These are phyloP conservation scores for Escarpia spicata DNA, from an alignment of 2,888 invertebrate species.

Conservation along the genomic window DNA sequence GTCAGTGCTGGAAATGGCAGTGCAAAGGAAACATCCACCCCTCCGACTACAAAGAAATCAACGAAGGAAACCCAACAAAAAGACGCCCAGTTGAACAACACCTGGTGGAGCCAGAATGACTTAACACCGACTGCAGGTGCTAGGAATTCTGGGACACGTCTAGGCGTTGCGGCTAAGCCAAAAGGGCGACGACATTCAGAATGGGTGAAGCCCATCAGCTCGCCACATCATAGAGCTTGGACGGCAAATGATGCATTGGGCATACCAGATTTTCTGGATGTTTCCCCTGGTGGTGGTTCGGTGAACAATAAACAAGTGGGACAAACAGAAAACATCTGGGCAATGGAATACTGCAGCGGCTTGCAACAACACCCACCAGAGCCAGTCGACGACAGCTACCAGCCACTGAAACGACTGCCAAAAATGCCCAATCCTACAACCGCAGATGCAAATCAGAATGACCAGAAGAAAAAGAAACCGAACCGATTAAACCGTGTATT, in stretches of 20 bases:
- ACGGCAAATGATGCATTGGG: not conserved
- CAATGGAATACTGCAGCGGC: not conserved
- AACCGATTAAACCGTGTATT: not conserved
- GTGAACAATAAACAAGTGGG: not conserved
- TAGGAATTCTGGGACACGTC: not conserved
- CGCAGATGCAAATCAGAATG: not conserved
- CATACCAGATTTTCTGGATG: not conserved
- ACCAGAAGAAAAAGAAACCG: constrained; percentile 3
- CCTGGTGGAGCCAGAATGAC: not conserved
- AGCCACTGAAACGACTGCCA: not conserved
- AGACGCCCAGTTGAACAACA: not conserved
- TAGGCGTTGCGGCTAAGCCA: not conserved
- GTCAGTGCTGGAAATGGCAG: not conserved
- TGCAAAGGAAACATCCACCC: not conserved
- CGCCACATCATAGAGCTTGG: not conserved
- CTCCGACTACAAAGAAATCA: not conserved
- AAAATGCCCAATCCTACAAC: not conserved
- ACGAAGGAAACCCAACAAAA: constrained; percentile 1
- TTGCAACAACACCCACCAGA: not conserved
- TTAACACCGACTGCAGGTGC: not conserved
- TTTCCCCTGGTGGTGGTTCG: not conserved
- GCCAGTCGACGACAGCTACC: not conserved
- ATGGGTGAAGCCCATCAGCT: not conserved
- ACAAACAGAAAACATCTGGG: not conserved
- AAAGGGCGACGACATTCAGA: constrained; percentile 6